These are phyloP conservation scores for Pelecanus crispus DNA, from an alignment of 2,113 vertebrate species.

Conservation along the genomic window DNA sequence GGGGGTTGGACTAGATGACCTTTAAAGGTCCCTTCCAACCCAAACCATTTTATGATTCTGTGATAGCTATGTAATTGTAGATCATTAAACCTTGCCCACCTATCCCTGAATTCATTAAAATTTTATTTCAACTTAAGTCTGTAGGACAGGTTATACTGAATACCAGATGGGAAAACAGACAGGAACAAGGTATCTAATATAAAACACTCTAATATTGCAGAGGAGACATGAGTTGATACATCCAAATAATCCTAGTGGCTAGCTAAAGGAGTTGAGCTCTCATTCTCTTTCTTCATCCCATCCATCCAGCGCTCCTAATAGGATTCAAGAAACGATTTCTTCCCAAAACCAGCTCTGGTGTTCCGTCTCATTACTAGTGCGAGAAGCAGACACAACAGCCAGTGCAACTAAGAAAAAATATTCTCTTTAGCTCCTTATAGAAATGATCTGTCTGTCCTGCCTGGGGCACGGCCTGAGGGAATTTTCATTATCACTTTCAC, in stretches of 20 bases:
- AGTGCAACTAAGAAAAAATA: neutral
- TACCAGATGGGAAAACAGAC: neutral
- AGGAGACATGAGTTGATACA: neutral
- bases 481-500: neutral
- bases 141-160: neutral
- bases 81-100: neutral
- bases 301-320: neutral
- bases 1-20: no score
- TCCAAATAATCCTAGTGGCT: neutral
- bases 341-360: neutral
- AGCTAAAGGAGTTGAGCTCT: neutral
- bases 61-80: neutral
- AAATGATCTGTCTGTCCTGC: neutral
- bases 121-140: neutral
- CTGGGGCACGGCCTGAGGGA: neutral
- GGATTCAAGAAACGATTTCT: neutral
- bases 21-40: no score
- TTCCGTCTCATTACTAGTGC: neutral
- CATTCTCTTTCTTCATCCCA: neutral
- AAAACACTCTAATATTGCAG: neutral
- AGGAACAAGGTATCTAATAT: neutral
- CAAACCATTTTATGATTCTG: neutral
- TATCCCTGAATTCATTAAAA: neutral
- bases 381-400: neutral
- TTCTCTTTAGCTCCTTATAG: neutral